Conservation (phyloP, 92 coral and sea anemone species). For the Parazoanthus darwini region DNA sequence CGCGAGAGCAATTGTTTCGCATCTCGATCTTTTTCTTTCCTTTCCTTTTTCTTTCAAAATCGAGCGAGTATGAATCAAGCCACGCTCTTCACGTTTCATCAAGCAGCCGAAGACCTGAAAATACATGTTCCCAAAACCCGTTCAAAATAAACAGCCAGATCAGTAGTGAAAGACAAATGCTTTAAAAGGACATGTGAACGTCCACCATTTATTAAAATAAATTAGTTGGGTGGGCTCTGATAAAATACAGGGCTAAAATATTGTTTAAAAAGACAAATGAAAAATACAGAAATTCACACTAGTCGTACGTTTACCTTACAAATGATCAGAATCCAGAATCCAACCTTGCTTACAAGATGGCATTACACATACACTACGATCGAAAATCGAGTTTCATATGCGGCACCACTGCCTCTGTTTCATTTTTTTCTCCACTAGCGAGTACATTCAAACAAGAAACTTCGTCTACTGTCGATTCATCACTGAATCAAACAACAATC, state of each 20-base stretch:
- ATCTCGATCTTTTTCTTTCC: no score
- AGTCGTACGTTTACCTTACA: constrained; percentile 6
- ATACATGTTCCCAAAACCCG: neutral
- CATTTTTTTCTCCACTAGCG: neutral
- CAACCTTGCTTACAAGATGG: neutral
- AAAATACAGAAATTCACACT: constrained; percentile 27
- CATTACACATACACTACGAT: neutral
- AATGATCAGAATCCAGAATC: constrained; percentile 10
- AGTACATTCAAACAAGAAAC: no score
- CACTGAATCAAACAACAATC: no score
- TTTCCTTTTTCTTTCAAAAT: no score
- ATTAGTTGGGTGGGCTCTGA: constrained; percentile 59
- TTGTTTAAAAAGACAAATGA: constrained; percentile 29
- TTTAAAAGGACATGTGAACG: constrained; percentile 16
- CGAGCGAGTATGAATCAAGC: no score
- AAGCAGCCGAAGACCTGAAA: no score
- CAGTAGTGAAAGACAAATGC: neutral
- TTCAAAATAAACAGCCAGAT: neutral
- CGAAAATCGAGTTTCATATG: neutral
- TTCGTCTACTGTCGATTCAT: no score
- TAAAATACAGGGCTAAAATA: constrained; percentile 56
- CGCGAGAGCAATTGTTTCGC: no score
- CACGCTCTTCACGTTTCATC: no score
- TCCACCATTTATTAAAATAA: constrained; percentile 52
- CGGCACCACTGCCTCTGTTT: neutral